A percentile compares a stretch with the other conserved stretches of the same genome.
These are phyloP conservation scores for Polypterus bichir DNA, from an alignment of 2,113 vertebrate species.

Conservation along the genomic window DNA sequence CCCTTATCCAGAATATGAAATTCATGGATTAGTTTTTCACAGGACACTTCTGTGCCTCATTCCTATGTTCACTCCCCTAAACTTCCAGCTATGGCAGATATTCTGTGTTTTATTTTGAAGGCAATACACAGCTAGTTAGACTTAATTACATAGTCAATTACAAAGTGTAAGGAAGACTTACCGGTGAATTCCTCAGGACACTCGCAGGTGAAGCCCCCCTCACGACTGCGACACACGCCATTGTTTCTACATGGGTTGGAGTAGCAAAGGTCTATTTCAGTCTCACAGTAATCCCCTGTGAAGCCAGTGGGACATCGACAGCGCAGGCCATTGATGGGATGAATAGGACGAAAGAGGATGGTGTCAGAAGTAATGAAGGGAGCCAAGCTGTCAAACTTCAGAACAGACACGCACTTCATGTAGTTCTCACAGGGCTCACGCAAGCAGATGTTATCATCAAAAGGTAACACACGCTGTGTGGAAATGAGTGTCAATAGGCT, in stretches of 20 bases:
- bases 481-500: conserved; percentile 72
- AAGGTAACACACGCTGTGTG: conserved; percentile 80
- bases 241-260: conserved; percentile 76
- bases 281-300: conserved; percentile 91
- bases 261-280: conserved; percentile 89
- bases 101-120: no score
- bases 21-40: no score
- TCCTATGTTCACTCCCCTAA: no score
- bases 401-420: conserved; percentile 90
- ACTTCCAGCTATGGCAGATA: no score
- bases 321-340: conserved; percentile 77
- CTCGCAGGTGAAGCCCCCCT: conserved; percentile 85
- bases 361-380: conserved; percentile 84
- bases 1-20: no score
- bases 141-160: neutral
- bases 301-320: conserved; percentile 85
- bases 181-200: conserved; percentile 81
- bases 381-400: conserved; percentile 86
- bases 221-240: conserved; percentile 69
- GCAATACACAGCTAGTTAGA: no score
- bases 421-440: conserved; percentile 94
- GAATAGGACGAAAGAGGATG: conserved; percentile 89
- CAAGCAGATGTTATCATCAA: conserved; percentile 93
- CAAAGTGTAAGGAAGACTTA: conserved; percentile 33
- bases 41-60: no score